phyloP scores from a whole-genome alignment of 92 coral and sea anemone species.

The Porites divaricata region DNA sequence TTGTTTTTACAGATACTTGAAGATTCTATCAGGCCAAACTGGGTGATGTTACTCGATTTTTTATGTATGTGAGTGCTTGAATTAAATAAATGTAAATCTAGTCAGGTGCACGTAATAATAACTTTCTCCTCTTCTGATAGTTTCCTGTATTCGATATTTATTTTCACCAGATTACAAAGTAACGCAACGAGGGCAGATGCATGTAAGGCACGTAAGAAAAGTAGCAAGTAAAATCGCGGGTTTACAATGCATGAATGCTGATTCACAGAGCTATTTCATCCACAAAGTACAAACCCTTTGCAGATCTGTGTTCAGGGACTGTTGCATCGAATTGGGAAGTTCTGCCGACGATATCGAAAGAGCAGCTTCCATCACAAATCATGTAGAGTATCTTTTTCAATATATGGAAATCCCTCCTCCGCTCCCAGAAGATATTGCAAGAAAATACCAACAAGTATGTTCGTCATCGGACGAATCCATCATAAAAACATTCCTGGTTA shows the following conservation, averaged over 20 bases:
- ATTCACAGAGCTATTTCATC: background rate
- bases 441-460: background rate
- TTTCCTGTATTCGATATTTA: background rate
- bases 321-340: constrained; percentile 1
- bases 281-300: background rate
- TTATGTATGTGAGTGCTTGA: no score
- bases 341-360: background rate
- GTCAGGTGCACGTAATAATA: no score
- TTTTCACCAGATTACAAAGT: background rate
- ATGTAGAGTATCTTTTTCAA: background rate
- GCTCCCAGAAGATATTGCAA: background rate
- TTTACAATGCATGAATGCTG: background rate
- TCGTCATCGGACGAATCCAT: background rate
- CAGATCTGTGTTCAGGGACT: background rate
- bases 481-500: background rate
- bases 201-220: background rate
- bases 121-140: background rate
- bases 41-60: no score
- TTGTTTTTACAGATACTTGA: no score
- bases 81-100: no score
- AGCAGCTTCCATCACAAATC: background rate
- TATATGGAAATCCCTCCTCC: no score
- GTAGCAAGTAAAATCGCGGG: background rate
- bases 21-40: no score
- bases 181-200: background rate